Evolutionary conservation across 2,888 invertebrate genomes (phyloP), one percentile per base, ranked within the genome.

Genomic region (Limenitis camilla): DNA sequence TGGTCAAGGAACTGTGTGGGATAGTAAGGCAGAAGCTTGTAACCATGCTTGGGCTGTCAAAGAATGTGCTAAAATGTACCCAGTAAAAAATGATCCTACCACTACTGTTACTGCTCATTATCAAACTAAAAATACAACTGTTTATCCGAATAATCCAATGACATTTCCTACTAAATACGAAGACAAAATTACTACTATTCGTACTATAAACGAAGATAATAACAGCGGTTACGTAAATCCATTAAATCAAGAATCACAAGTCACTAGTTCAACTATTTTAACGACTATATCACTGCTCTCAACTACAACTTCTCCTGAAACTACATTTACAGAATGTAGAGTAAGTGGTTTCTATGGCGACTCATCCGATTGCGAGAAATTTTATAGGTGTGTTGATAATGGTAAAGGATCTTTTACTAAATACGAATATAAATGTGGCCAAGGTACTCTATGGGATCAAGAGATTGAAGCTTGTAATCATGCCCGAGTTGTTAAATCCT

Each of bases 301-400:
- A 38, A 56, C 58, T 8, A 54, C 54, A 36, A 52, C 52, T 40
- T 31, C 36, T 41, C 35, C 49, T 40, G 53, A 46, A 28, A n/a
- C 9, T 40, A 31, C 33, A 33, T 49, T 45, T 39, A 57, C 51
- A 40, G 49, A 59, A 49, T 81, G 81, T 55, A 58, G 58, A 40
- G 52, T 47, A 33, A 90, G 89, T 71, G 93, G 93, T 33, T 93
- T 91, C 67, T 89, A 90, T 65, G 89, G 90, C 65, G 76, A 74
- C 62, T 42, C 53, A 53, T 63, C 76, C 27, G 86, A 92, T 63
- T 93, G 93, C 63, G 88, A 83, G 56, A 92, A 91, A 70, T 93
- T 93, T 75, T 92, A 91, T 61, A 84, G 92, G 62, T 93, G 93
- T 67, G 91, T 92, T 0, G 77, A 81, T 56, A 81, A 85, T 58